A percentile compares a stretch with the other conserved stretches of the same genome.
Evolutionary conservation across 2,797 vertebrate species (phyloP).

Genomic region (Helostoma temminkii): DNA sequence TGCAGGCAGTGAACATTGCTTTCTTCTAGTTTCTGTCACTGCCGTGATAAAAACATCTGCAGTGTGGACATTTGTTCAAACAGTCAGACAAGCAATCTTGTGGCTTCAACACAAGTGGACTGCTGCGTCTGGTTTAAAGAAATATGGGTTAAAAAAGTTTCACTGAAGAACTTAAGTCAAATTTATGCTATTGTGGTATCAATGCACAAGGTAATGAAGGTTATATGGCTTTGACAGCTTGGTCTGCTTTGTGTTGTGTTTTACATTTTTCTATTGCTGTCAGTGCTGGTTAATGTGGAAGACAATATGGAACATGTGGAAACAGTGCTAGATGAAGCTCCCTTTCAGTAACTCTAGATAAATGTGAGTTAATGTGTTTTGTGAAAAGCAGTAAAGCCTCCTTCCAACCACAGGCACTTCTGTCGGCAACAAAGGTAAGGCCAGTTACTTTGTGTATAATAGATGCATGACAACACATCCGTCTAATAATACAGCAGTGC

Average conservation of each 20-base stretch:
- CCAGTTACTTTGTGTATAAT: slow-evolving; percentile 39
- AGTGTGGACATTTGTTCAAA: slow-evolving; percentile 46
- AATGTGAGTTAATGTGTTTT: slow-evolving; percentile 6
- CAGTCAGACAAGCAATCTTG: slow-evolving; percentile 42
- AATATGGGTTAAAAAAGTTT: slow-evolving; percentile 50
- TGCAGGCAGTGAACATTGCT: slow-evolving; percentile 36
- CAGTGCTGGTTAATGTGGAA: slow-evolving; percentile 33
- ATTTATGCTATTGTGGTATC: slow-evolving; percentile 53
- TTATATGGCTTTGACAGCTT: slow-evolving; percentile 21
- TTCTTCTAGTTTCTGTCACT: slow-evolving; percentile 10
- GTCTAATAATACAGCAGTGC: slow-evolving; percentile 27
- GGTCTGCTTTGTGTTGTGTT: slow-evolving; percentile 2
- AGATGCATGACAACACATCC: slow-evolving; percentile 36
- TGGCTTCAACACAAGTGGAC: slow-evolving; percentile 47
- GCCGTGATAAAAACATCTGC: slow-evolving; percentile 39
- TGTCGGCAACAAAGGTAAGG: slow-evolving; percentile 19
- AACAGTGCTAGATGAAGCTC: background rate
- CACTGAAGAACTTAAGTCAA: slow-evolving; percentile 37
- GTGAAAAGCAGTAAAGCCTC: background rate
- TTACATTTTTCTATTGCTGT: slow-evolving; percentile 16
- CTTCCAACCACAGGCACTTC: background rate
- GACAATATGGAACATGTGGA: background rate
- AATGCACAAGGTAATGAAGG: slow-evolving; percentile 7
- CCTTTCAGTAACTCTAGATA: slow-evolving; percentile 4
- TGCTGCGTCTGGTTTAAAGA: slow-evolving; percentile 50